phyloP scores from a whole-genome alignment of 2,888 invertebrate genomes.

The Habrosyne pyritoides region DNA sequence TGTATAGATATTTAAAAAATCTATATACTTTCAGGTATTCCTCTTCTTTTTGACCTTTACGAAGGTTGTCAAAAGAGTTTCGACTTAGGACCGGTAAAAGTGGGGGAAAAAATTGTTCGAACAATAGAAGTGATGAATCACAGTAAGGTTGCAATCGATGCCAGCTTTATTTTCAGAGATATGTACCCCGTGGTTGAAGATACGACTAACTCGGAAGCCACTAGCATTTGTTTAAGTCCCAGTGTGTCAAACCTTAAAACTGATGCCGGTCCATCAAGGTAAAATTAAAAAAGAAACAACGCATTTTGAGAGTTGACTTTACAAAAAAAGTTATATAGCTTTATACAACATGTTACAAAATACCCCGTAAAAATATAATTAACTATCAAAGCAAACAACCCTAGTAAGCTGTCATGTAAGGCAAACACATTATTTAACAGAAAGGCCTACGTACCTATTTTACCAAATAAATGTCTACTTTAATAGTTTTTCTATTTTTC shows the following conservation, averaged over 20 bases:
- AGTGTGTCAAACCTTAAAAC: constrained; percentile 29
- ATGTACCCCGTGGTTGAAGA: constrained; percentile 68
- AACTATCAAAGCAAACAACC: no score
- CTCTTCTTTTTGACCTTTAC: constrained; percentile 70
- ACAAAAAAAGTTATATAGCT: no score
- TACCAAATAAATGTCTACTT: no score
- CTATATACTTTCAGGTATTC: constrained; percentile 56
- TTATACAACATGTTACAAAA: no score
- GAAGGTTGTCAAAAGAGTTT: constrained; percentile 78
- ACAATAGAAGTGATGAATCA: constrained; percentile 84
- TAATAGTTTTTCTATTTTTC: no score
- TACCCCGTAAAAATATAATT: no score
- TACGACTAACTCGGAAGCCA: constrained; percentile 58
- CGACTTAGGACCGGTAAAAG: constrained; percentile 70
- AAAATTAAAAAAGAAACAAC: no score
- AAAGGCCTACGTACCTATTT: no score
- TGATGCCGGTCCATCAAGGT: constrained; percentile 59
- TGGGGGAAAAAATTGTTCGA: constrained; percentile 77
- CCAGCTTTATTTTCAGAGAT: constrained; percentile 77
- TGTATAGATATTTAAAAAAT: background rate
- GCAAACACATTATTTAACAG: no score
- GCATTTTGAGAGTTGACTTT: no score
- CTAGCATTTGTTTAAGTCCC: constrained; percentile 66
- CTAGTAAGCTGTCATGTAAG: no score
- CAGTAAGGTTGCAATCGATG: constrained; percentile 80